Evolutionary conservation across 1,140 invertebrate genomes (phyloP), one percentile per base, ranked within the genome.

Genomic region (Vanessa tameamea): DNA sequence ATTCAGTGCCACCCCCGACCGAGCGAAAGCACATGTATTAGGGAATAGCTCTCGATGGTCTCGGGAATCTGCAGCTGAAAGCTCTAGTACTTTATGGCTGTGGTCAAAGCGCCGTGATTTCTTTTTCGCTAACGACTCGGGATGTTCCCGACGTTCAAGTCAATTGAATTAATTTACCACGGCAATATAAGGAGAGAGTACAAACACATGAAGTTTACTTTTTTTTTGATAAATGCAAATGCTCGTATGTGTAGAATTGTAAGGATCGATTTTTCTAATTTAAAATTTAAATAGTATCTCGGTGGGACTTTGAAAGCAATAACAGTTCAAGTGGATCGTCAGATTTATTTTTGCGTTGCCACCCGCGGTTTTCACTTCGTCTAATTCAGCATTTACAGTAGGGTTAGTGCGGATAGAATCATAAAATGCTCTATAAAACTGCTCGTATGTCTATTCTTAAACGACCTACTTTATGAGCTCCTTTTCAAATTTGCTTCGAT

Each of bases 351-450:
- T 83, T 79, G 80, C 77, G 81, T 76, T 76, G 77, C 83, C 85
- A 80, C 82, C 86, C 86, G 85, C 84, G 82, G 82, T 86, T 81
- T 83, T 78, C 85, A 84, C 84, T 89, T 83, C 80, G 82, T 90
- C 83, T 87, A 85, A 89, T 89, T 90, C 85, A 78, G 74, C 84
- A 80, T 89, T 89, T 89, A 88, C 87, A 81, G 86, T 82, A 61
- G 79, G 86, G 80, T 85, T 87, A 84, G 85, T 86, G 82, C 78
- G 79, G 84, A 87, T 84, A 79, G 82, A 87, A 79, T 81, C 83
- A 82, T 90, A 89, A 90, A 91, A 86, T 82, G 67, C 78, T 76
- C 88, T 81, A 90, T 92, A 89, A 92, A 91, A 87, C 64, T 76
- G 75, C 75, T 84, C 84, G 86, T 79, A 78, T 75, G 78, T 84